Evolutionary conservation across 2,888 invertebrate species (phyloP).

Genomic region (Parelbella ahira): DNA sequence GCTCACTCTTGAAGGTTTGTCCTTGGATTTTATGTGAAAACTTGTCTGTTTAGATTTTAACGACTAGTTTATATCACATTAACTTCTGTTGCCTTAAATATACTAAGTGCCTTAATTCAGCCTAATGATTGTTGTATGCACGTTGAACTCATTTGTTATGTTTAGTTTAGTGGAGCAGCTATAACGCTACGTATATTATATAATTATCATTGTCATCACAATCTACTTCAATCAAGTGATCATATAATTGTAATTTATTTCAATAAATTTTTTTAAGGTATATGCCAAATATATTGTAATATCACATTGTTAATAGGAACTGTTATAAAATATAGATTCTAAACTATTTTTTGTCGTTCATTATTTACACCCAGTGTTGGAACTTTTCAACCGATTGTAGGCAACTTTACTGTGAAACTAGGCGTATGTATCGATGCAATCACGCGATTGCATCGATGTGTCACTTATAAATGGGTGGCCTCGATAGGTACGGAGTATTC

Average conservation of each 20-base stretch:
- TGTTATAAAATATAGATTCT: constrained; percentile 77
- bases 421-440: too few species aligned
- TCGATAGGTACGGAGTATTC: too few species aligned
- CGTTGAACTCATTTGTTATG: constrained; percentile 29
- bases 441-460: too few species aligned
- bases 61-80: too few species aligned
- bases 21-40: too few species aligned
- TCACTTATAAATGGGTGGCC: too few species aligned
- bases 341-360: constrained; percentile 36
- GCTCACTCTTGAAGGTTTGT: too few species aligned
- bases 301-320: constrained; percentile 75
- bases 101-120: constrained; percentile 59
- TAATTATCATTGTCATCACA: constrained; percentile 50
- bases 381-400: too few species aligned
- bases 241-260: constrained; percentile 47
- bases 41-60: too few species aligned
- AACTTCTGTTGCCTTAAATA: constrained; percentile 56
- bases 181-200: constrained; percentile 14
- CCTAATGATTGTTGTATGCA: constrained; percentile 42
- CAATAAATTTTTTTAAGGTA: constrained; percentile 63
- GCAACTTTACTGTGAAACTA: too few species aligned
- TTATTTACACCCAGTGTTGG: not conserved
- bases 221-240: constrained; percentile 37
- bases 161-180: constrained; percentile 32
- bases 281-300: constrained; percentile 80